phyloP scores from a whole-genome alignment of 2,113 vertebrate genomes.

The Hoplias malabaricus region DNA sequence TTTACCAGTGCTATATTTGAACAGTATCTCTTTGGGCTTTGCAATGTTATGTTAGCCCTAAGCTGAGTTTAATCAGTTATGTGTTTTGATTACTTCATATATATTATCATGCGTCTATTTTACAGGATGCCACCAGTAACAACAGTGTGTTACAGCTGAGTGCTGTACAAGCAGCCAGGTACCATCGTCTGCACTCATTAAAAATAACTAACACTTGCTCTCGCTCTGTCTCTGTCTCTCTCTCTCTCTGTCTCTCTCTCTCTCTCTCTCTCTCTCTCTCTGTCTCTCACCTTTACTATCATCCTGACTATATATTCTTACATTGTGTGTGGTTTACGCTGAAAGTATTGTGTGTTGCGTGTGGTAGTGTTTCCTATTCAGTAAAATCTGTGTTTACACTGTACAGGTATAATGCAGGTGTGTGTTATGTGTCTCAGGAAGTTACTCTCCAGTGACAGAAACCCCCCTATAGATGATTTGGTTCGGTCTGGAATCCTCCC shows the following conservation, averaged over 20 bases:
- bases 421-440: slow-evolving; percentile 74
- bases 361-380: not conserved
- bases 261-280: too few relatives aligned
- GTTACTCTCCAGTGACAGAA: slow-evolving; percentile 96
- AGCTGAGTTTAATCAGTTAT: too few relatives aligned
- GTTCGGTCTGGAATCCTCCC: slow-evolving; percentile 98
- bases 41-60: too few relatives aligned
- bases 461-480: slow-evolving; percentile 97
- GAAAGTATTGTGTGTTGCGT: too few relatives aligned
- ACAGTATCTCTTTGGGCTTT: too few relatives aligned
- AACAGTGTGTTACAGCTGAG: slow-evolving; percentile 93
- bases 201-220: too few relatives aligned
- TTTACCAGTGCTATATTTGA: too few relatives aligned
- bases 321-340: too few relatives aligned
- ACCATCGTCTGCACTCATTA: not conserved
- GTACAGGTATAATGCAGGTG: not conserved
- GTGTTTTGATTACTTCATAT: not conserved
- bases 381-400: not conserved
- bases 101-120: slow-evolving; percentile 24
- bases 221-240: too few relatives aligned
- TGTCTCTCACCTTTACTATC: too few relatives aligned
- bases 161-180: slow-evolving; percentile 98
- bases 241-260: too few relatives aligned
- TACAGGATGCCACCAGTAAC: slow-evolving; percentile 92
- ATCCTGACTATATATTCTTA: not conserved